phyloP scores from a whole-genome alignment of 2,113 vertebrate genomes.

The Cyphomyrus discorhynchus region DNA sequence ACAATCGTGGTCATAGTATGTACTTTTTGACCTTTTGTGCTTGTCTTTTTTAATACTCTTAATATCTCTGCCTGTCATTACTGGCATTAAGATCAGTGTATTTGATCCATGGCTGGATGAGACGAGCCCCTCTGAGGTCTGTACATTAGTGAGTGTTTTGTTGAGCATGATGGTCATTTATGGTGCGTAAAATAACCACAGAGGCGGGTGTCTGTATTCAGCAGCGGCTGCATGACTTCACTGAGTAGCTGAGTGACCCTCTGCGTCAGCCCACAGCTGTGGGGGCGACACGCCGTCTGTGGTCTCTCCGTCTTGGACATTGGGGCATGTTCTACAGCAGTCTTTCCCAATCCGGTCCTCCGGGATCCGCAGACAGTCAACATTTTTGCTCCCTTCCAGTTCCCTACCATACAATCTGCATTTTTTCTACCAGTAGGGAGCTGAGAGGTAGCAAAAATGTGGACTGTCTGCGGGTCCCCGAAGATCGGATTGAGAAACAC shows the following conservation, averaged over 20 bases:
- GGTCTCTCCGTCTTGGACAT: not conserved
- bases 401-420: not conserved
- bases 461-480: not conserved
- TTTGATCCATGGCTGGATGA: not conserved
- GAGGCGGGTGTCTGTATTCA: not conserved
- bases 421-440: not conserved
- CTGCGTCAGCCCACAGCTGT: not conserved
- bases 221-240: not conserved
- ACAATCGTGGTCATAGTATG: not conserved
- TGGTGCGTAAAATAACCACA: not conserved
- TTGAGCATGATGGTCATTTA: not conserved
- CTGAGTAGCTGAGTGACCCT: not conserved
- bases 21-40: not conserved
- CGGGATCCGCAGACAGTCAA: not conserved
- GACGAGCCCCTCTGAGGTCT: not conserved
- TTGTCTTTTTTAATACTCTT: not conserved
- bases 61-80: not conserved
- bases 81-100: not conserved
- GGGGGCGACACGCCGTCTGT: not conserved
- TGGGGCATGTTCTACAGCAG: not conserved
- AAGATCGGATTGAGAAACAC: not conserved
- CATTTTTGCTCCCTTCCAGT: not conserved
- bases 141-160: not conserved
- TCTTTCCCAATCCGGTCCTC: not conserved
- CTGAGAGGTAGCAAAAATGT: not conserved